Evolutionary conservation across 2,113 vertebrate species (phyloP).

Genomic region (Pyrgilauda ruficollis): DNA sequence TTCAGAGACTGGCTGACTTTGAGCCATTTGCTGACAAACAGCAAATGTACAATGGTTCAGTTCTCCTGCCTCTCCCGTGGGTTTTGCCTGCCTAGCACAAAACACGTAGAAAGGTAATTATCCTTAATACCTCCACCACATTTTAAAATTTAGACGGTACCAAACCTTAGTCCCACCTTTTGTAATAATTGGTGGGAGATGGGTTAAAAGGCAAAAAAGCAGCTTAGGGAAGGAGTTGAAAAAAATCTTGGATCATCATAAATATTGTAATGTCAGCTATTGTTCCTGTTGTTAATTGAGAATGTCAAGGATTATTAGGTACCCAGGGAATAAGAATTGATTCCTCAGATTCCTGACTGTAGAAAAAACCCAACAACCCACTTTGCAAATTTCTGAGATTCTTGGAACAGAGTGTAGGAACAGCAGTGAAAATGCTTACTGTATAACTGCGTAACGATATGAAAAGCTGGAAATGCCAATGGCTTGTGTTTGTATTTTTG

Average conservation of each 20-base stretch:
- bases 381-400: slow-evolving; percentile 42
- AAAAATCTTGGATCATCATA: not conserved
- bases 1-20: not conserved
- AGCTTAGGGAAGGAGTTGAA: not conserved
- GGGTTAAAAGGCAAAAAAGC: not conserved
- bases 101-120: not conserved
- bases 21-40: not conserved
- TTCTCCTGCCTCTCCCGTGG: not conserved
- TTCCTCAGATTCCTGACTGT: slow-evolving; percentile 18
- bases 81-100: not conserved
- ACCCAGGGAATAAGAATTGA: slow-evolving; percentile 33
- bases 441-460: not conserved
- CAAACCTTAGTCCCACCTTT: not conserved
- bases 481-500: slow-evolving; percentile 29
- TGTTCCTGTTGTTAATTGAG: slow-evolving; percentile 27
- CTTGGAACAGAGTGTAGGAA: slow-evolving; percentile 24
- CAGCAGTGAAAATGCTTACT: slow-evolving; percentile 46
- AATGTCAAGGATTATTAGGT: slow-evolving; percentile 12
- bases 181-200: not conserved
- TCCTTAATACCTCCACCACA: not conserved
- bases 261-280: slow-evolving; percentile 23
- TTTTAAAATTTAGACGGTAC: not conserved
- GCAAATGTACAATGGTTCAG: not conserved
- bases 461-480: slow-evolving; percentile 21
- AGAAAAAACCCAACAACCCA: not conserved